phyloP scores from a whole-genome alignment of 1,140 invertebrate genomes.

The Calliopsis andreniformis region DNA sequence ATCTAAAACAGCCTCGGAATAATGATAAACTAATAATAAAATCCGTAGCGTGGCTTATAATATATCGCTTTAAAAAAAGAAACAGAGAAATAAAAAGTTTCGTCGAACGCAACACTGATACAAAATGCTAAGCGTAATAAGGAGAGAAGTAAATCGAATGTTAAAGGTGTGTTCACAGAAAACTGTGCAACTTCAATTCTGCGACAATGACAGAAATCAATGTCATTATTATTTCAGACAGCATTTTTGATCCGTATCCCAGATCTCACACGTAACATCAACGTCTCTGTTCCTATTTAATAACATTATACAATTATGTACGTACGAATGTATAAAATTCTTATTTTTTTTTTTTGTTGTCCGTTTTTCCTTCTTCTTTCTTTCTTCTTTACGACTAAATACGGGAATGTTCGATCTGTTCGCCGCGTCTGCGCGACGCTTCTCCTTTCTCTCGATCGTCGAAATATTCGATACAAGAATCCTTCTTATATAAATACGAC shows the following conservation, averaged over 20 bases:
- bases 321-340: constrained; percentile 80
- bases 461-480: constrained; percentile 61
- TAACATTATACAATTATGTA: constrained; percentile 71
- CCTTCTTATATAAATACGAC: constrained; percentile 66
- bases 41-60: too few relatives aligned
- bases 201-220: constrained; percentile 32
- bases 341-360: constrained; percentile 46
- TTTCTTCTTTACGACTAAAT: constrained; percentile 68
- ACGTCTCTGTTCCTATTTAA: constrained; percentile 62
- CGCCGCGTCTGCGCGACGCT: constrained; percentile 20
- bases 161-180: constrained; percentile 7
- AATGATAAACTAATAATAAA: too few relatives aligned
- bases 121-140: neutral
- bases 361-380: neutral
- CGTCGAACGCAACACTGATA: too few relatives aligned
- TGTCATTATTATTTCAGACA: constrained; percentile 54
- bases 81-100: too few relatives aligned
- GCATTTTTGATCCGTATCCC: constrained; percentile 51
- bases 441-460: constrained; percentile 42
- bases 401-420: constrained; percentile 71
- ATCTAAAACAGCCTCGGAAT: too few relatives aligned
- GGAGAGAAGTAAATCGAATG: neutral
- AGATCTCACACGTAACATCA: constrained; percentile 60
- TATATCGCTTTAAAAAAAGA: too few relatives aligned
- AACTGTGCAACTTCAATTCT: constrained; percentile 29